Percentiles rank a stretch among this genome's conserved stretches.
These are phyloP conservation scores for Euura lappo DNA, from an alignment of 1,140 invertebrate species.

Conservation along the genomic window DNA sequence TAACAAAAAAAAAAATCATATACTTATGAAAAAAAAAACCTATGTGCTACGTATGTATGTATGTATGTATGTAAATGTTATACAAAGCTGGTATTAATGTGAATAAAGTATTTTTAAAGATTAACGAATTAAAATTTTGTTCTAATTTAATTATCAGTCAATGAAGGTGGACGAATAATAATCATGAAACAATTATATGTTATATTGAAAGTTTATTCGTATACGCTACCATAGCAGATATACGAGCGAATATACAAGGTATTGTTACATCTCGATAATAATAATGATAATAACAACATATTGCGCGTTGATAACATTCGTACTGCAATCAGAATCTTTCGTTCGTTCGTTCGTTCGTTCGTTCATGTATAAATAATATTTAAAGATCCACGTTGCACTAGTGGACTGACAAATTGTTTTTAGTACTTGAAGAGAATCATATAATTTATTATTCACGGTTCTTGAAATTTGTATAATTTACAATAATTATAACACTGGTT, in stretches of 20 bases:
- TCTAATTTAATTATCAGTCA: not conserved
- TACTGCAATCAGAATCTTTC: slow-evolving; percentile 6
- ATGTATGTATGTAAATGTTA: not conserved
- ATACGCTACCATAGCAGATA: not conserved
- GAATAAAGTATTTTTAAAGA: slow-evolving; percentile 6
- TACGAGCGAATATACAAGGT: slow-evolving; percentile 10
- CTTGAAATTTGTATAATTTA: slow-evolving; percentile 5
- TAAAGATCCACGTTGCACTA: not conserved
- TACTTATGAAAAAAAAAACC: too few relatives aligned
- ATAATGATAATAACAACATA: slow-evolving; percentile 4
- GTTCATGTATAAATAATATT: slow-evolving; percentile 5
- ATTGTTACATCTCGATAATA: slow-evolving; percentile 4
- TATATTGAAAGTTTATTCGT: slow-evolving; percentile 12
- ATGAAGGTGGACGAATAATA: not conserved
- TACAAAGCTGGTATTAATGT: not conserved
- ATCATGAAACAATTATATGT: not conserved
- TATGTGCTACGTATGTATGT: not conserved
- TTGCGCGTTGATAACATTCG: not conserved
- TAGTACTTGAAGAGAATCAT: slow-evolving; percentile 9
- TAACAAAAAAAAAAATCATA: too few relatives aligned
- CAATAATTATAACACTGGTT: not conserved
- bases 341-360: slow-evolving; percentile 1
- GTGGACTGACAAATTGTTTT: not conserved
- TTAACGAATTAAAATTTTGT: not conserved
- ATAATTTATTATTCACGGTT: slow-evolving; percentile 18